Conservation (phyloP, 2,888 invertebrate genomes). For the Eustalomyia histrio region DNA sequence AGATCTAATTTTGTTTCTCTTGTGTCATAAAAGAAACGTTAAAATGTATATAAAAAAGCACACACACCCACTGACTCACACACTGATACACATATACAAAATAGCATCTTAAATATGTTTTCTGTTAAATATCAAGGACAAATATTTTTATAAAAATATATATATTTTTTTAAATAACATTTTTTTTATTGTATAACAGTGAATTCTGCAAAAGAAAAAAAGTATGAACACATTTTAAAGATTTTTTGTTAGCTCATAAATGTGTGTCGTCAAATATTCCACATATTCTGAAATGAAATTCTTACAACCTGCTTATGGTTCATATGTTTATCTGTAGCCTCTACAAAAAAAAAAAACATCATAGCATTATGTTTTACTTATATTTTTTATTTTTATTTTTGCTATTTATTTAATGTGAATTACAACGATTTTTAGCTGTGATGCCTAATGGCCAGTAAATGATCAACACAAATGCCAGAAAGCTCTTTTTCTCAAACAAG, state of each 20-base stretch:
- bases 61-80: not conserved
- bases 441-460: constrained; percentile 45
- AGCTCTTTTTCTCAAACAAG: constrained; percentile 23
- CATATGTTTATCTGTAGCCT: not conserved
- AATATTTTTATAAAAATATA: constrained; percentile 20
- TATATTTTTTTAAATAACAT: too few relatives aligned
- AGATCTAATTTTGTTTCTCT: constrained; percentile 8
- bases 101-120: not conserved
- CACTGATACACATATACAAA: too few relatives aligned
- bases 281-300: not conserved
- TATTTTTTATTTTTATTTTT: constrained; percentile 4
- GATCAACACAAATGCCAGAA: constrained; percentile 45
- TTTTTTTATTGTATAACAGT: too few relatives aligned
- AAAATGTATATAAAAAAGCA: not conserved
- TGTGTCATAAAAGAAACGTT: not conserved
- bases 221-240: too few relatives aligned
- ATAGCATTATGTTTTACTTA: not conserved
- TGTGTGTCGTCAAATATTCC: not conserved
- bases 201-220: too few relatives aligned
- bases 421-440: constrained; percentile 24
- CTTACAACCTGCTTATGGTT: not conserved
- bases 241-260: not conserved
- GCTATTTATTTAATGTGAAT: constrained; percentile 4
- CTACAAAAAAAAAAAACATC: too few relatives aligned
- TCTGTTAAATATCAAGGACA: constrained; percentile 25